Base-by-base conservation (phyloP, 2,113 vertebrate genomes). In the Martes martes region DNA sequence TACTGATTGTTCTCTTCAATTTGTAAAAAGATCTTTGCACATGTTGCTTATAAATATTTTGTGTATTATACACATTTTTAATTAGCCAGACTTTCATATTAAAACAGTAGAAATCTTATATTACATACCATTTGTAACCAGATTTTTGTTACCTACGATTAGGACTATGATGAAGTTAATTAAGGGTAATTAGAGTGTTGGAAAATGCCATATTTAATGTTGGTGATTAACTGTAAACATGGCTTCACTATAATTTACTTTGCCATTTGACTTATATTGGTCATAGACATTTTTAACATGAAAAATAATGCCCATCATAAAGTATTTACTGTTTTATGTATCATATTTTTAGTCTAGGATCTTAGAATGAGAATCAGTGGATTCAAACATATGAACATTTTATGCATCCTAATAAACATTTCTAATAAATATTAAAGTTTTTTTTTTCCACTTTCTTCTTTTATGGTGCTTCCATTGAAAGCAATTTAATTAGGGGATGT, bases 41-140 rank as follows among this genome's bases (percentile, higher is more conserved):
- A 63, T 82, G 94, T 89, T 76, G 50, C 33, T 93, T 83, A 93
- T 82, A 89, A 91, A 52, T 76, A 90, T 87, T 90, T 93, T 94
- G 19, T 55, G 9, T 67, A 50, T 61, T 36, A 23, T 59, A 23
- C 79, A 11, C 19, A 52, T 63, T 89, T 86, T 79, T 18, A 50
- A 63, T 94, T 92, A 89, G 9, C 14, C 28, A 94, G 55, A 69
- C 1, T 33, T 97, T 91, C 87, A 47, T 67, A 95, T 88, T 91
- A 69, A 91, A 94, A 89, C 42, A 36, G 26, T 65, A 91, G 69
- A 84, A 90, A 61, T 67, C 23, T 74, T 52, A 90, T 73, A 73
- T 83, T 76, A 76, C 28, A 6, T 31, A 89, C 10, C 39, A 81
- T 92, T 78, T 82, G 23, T 69, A 97, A 45, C 24, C 24, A 61